Base-by-base conservation (phyloP, 2,113 vertebrate genomes). In the Myocastor coypus region DNA sequence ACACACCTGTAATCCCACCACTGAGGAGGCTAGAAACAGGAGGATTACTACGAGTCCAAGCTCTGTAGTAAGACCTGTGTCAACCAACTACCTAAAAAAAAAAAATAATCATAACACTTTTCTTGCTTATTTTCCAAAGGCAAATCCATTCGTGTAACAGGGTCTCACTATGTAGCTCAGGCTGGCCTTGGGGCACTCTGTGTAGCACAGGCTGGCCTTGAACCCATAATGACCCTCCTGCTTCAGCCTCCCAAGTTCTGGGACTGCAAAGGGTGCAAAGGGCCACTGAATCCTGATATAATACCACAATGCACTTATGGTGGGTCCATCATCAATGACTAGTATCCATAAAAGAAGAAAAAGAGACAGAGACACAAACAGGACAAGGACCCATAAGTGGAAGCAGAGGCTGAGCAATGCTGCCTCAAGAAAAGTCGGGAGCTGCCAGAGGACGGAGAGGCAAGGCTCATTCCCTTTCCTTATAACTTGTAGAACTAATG, bases 121-220 rank as follows among this genome's bases (percentile, higher is more conserved):
- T 57, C 63, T 92, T 83, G n/a, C 63, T 12, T 19, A 71, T 82
- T 88, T 97, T 63, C 63, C 86, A 52, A 97, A 69, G 40, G 69
- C 10, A 5, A 82, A 26, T 52, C 69, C 46, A 42, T 75, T 26
- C 42, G 40, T 46, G 11, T 64, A 42, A 50, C 73, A 77, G 26
- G 26, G 42, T 17, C 26, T 77, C 1, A 30, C 12, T 46, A 12
- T 77, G 42, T 46, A 46, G 42, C 46, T 77, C 42, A 77, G 73
- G 42, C 73, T 77, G 40, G 73, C 26, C 40, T 75, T 75, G 73
- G 40, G 10, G 46, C 9, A 42, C 73, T 26, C 40, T 75, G 28
- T 75, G 71, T 42, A 26, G 37, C 37, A 73, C 37, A 73, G 37
- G 66, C 20, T 73, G 20, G 37, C 37, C 37, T 75, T 42, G 4